Evolutionary conservation across 2,113 vertebrate genomes (phyloP), one percentile per base, ranked within the genome.

Genomic region (Vireo altiloquus): DNA sequence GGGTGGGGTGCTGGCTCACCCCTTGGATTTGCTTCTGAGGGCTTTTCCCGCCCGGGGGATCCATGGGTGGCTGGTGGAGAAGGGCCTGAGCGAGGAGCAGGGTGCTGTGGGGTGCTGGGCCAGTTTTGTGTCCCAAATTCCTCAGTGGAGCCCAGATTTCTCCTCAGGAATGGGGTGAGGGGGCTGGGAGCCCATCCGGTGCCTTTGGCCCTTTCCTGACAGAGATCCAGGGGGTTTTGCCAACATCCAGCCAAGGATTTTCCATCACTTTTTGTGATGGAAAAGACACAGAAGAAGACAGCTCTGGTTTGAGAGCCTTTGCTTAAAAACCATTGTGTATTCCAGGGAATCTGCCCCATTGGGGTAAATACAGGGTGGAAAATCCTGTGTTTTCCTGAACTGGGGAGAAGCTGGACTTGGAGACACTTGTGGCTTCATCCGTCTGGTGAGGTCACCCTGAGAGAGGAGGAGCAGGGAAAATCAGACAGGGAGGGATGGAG

Each of bases 101-200:
- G 76, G 11, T 7, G 39, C 9, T 6, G 5, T 0, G 33, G 27
- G 59, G 11, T 8, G 24, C 53, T 66, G 59, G 7, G 60, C 28
- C 15, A 0, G 3, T 37, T 42, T 42, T 47, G n/a, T 27, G 15
- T 25, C n/a, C 18, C 33, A 13, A 6, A 5, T 18, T 30, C 12
- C 60, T 46, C 57, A 1, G 10, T 24, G 24, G 54, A 50, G 37
- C 33, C 33, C 21, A 21, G 4, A 14, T 18, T 25, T 19, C 42
- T 35, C 23, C 33, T 50, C 47, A 39, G 52, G 30, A 13, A 15
- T 4, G 25, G 2, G n/a, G 31, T 31, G 57, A 44, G 35, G n/a
- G 25, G 8, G 3, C 3, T 1, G 3, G 28, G 40, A 77, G 10
- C 33, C 70, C 24, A 1, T 3, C 0, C 1, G 64, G 40, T 49